Percentiles rank a stretch among this genome's conserved stretches.
phyloP scores from a whole-genome alignment of 2,888 invertebrate species.

The Patella ulyssiponensis region DNA sequence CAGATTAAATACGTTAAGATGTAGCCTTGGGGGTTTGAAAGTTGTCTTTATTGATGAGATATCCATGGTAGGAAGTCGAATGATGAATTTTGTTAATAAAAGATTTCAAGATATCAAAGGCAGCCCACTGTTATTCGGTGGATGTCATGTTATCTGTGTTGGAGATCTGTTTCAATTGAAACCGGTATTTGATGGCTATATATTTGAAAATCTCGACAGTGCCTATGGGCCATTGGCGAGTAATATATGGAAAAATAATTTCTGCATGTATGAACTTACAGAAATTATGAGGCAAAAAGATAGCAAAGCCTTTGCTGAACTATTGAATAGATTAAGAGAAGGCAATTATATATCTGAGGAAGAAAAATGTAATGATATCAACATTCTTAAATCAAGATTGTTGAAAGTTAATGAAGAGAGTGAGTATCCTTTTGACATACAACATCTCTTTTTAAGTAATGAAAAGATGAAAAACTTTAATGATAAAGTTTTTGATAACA shows the following conservation, averaged over 20 bases:
- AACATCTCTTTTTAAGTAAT: neutral
- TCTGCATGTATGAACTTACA: conserved; percentile 40
- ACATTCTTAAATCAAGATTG: neutral
- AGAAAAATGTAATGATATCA: neutral
- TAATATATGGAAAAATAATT: conserved; percentile 21
- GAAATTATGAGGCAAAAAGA: too few species aligned
- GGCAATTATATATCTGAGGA: conserved; percentile 24
- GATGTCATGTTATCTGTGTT: conserved; percentile 8
- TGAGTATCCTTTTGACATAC: neutral
- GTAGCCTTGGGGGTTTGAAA: too few species aligned
- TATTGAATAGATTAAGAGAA: conserved; percentile 44
- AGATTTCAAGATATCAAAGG: conserved; percentile 33
- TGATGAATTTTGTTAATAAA: conserved; percentile 32
- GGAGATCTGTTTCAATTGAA: conserved; percentile 19
- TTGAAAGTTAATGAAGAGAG: neutral
- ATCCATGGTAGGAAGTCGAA: conserved; percentile 39
- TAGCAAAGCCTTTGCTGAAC: conserved; percentile 40
- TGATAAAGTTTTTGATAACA: neutral
- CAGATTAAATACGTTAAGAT: neutral
- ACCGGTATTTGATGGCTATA: conserved; percentile 32
- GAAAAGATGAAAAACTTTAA: neutral
- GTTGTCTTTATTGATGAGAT: conserved; percentile 31
- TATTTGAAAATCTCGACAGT: conserved; percentile 16
- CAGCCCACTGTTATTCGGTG: conserved; percentile 28
- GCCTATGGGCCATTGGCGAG: conserved; percentile 22